These are phyloP conservation scores for Rhinoraja longicauda DNA, from an alignment of 2,797 vertebrate genomes.

Conservation along the genomic window DNA sequence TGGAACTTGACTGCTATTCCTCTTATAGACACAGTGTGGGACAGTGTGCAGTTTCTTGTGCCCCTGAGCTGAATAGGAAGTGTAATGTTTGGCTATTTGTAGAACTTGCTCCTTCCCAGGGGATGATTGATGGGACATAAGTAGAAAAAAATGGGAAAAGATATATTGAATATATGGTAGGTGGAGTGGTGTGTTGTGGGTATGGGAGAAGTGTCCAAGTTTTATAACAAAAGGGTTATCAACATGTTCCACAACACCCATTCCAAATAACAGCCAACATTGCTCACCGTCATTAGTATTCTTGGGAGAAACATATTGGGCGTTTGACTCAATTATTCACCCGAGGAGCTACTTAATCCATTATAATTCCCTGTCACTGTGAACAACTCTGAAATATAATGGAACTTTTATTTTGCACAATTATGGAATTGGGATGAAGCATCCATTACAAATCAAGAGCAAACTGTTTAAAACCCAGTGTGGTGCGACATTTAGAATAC, in stretches of 20 bases:
- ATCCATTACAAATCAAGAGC: neutral
- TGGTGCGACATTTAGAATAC: neutral
- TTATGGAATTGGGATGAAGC: neutral
- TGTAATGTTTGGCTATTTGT: neutral
- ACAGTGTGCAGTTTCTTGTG: neutral
- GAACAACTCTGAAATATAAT: neutral
- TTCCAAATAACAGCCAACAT: neutral
- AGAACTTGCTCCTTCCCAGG: neutral
- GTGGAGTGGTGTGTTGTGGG: neutral
- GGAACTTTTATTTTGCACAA: neutral
- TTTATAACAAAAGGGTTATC: neutral
- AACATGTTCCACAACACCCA: neutral
- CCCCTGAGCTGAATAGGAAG: neutral
- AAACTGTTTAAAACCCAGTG: neutral
- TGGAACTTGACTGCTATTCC: neutral
- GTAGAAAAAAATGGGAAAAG: neutral
- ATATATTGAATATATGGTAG: neutral
- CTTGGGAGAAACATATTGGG: neutral
- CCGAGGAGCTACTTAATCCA: neutral
- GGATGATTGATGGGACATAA: neutral
- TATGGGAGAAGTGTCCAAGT: neutral
- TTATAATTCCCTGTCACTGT: neutral
- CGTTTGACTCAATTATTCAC: neutral
- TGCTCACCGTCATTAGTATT: neutral
- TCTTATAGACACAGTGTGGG: neutral